Evolutionary conservation across 2,797 vertebrate genomes (phyloP).

Genomic region (Microctenopoma steveboyesi): DNA sequence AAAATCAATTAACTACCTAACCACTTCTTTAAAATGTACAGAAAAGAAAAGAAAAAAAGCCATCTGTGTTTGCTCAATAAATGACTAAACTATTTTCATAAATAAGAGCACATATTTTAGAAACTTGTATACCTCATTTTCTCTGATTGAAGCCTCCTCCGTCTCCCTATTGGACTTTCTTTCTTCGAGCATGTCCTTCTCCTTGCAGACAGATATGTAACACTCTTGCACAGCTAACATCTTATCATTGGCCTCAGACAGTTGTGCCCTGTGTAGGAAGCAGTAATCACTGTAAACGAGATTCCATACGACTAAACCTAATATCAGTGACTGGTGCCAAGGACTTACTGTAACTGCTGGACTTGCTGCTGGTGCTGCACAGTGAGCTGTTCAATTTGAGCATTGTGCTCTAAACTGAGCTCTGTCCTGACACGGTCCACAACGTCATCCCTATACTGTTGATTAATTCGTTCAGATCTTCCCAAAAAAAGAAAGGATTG

Average conservation of each 20-base stretch:
- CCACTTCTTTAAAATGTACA: no score
- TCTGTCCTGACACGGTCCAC: slow-evolving; percentile 87
- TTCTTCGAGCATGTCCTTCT: slow-evolving; percentile 88
- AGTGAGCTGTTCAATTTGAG: slow-evolving; percentile 82
- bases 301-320: background rate
- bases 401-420: slow-evolving; percentile 79
- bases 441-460: slow-evolving; percentile 91
- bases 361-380: slow-evolving; percentile 83
- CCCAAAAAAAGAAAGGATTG: slow-evolving; percentile 18
- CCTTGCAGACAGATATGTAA: slow-evolving; percentile 92
- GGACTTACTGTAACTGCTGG: slow-evolving; percentile 85
- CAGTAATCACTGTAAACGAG: background rate
- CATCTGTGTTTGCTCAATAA: background rate
- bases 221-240: slow-evolving; percentile 90
- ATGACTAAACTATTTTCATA: background rate
- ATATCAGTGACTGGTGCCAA: background rate
- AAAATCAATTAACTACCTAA: no score
- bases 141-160: slow-evolving; percentile 76
- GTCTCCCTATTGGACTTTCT: slow-evolving; percentile 74
- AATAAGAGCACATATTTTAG: background rate
- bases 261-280: slow-evolving; percentile 79
- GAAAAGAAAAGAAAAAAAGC: no score
- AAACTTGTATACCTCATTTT: slow-evolving; percentile 81
- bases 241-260: slow-evolving; percentile 87
- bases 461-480: slow-evolving; percentile 90